A percentile compares a stretch with the other conserved stretches of the same genome.
phyloP scores from a whole-genome alignment of 2,888 invertebrate genomes.

The Erebia ligea region DNA sequence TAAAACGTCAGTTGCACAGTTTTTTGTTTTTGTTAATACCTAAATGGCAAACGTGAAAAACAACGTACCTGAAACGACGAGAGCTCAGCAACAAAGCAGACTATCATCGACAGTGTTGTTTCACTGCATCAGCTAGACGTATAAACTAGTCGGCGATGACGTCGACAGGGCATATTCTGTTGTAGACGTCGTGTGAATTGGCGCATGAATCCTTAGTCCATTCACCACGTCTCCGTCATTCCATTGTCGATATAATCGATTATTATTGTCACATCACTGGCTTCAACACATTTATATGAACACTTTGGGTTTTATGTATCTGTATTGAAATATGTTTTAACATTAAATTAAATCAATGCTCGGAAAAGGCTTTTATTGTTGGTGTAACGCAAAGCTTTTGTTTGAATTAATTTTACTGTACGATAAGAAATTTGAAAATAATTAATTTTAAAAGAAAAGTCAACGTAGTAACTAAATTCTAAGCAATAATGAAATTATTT shows the following conservation, averaged over 20 bases:
- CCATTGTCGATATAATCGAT: conserved; percentile 48
- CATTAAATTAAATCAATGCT: not conserved
- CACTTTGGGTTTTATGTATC: conserved; percentile 32
- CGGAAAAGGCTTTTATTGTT: not conserved
- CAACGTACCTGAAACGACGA: conserved; percentile 79
- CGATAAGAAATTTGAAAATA: not conserved
- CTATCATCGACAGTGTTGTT: conserved; percentile 81
- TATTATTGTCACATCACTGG: conserved; percentile 41
- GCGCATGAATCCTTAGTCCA: conserved; percentile 57
- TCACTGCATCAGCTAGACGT: conserved; percentile 72
- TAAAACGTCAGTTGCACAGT: too few species aligned
- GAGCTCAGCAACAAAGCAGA: conserved; percentile 81
- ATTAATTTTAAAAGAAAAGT: not conserved
- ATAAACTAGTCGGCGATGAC: conserved; percentile 74
- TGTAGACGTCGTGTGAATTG: conserved; percentile 50
- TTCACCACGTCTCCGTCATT: conserved; percentile 45
- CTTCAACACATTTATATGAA: conserved; percentile 29
- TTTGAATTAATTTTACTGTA: not conserved
- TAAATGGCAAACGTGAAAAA: too few species aligned
- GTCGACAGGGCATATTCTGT: conserved; percentile 69
- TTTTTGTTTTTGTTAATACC: too few species aligned
- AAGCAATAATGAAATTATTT: not conserved
- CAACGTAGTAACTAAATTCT: not conserved
- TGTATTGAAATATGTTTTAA: conserved; percentile 5
- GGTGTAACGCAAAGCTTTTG: not conserved